Evolutionary conservation across 2,888 invertebrate genomes (phyloP), one percentile per base, ranked within the genome.

Genomic region (Philopedon plagiatum): DNA sequence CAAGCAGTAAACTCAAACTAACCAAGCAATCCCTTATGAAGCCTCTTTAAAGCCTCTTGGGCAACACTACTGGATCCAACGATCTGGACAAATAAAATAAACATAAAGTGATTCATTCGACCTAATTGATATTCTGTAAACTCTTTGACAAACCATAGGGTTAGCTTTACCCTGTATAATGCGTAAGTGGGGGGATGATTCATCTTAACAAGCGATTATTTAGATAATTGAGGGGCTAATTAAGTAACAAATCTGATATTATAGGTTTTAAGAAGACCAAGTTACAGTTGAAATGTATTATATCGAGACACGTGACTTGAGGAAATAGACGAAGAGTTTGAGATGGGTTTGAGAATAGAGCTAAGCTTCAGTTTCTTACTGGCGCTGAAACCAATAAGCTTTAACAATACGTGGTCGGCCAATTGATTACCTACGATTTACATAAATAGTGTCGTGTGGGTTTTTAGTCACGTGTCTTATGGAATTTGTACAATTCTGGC

Each of bases 81-180:
- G 8, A 39, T 37, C 8, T 23, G n/a, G 21, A 21, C 21, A 37
- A 37, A 58, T 21, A 58, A 58, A 37, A 39, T 57, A 57, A 57
- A 57, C 57, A 57, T 5, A 21, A 39, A 21, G 26, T 58, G 61
- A 61, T 41, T 61, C 61, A 61, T 61, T 46, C 29, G 8, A 46
- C 29, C 11, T 62, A 46, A 49, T 18, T 46, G 29, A n/a, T 5
- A 44, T 46, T 46, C 37, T 44, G 11, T 44, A 46, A 58, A 61
- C 44, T 41, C 37, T 21, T 41, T 41, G 34, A 44, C n/a, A 21
- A 3, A 46, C 32, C n/a, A 3, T 46, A 26, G 61, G 61, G 61
- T 62, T 46, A 29, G 23, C 7, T 62, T 62, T 46, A 46, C 61
- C 61, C 61, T 62, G 34, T 58, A 58, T 26, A 58, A 41, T 15